A percentile compares a stretch with the other conserved stretches of the same genome.
Evolutionary conservation across 2,113 vertebrate genomes (phyloP).

Genomic region (Phocoena sinus): DNA sequence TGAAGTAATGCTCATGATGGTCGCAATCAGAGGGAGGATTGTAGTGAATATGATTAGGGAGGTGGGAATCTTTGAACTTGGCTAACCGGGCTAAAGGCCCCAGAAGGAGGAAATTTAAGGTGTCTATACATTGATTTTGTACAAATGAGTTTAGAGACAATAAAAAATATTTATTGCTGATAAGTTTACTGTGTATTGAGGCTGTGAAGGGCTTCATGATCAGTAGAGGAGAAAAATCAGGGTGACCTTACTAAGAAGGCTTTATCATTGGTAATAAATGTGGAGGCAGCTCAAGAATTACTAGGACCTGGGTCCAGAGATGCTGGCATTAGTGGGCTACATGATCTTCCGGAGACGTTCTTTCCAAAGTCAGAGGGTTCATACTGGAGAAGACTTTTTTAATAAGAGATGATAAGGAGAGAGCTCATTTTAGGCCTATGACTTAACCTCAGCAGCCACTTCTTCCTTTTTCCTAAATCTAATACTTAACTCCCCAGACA

Average conservation of each 20-base stretch:
- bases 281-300: background rate
- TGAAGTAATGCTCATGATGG: background rate
- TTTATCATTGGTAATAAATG: background rate
- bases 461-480: background rate
- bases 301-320: background rate
- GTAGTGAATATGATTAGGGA: background rate
- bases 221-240: background rate
- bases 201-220: background rate
- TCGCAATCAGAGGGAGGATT: background rate
- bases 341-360: background rate
- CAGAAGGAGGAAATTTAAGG: background rate
- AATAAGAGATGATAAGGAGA: background rate
- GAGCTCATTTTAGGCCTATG: background rate
- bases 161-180: background rate
- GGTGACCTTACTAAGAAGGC: background rate
- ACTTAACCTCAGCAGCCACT: background rate
- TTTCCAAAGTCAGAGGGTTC: constrained; percentile 29
- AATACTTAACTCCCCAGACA: background rate
- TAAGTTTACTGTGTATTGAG: background rate
- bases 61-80: background rate
- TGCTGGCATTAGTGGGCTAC: background rate
- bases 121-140: background rate
- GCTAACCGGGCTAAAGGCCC: background rate
- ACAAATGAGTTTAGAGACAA: background rate
- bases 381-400: background rate